Base-by-base conservation (phyloP, 2,797 vertebrate genomes). In the Hapalemur alaotrensis region DNA sequence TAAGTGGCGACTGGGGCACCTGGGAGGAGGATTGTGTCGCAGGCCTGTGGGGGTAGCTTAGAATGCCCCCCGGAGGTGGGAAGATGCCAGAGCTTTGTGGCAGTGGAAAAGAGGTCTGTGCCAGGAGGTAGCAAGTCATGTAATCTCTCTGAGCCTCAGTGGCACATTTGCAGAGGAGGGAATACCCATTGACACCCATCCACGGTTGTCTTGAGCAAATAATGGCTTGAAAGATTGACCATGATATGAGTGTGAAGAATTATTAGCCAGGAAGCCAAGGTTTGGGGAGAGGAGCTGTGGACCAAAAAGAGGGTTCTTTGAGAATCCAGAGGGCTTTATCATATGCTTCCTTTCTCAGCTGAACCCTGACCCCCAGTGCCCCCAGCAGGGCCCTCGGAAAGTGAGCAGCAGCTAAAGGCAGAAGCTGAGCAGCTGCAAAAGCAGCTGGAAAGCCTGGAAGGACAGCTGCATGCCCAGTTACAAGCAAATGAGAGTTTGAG, bases 401-500 rank as follows among this genome's bases (percentile, higher is more conserved):
- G 75, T 0, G 99, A 99, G 93, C 89, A 98, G 91, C 98, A 97
- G 23, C 98, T 99, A 78, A 99, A 99, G 94, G 99, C 98, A 22
- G 98, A 99, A 46, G 95, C 99, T 2, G 96, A 97, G 81, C 95
- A 38, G 81, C 96, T 99, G 67, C 99, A 99, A 95, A 98, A 99
- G 85, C 99, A 99, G 96, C 99, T 99, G 92, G 99, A 99, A 0
- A 96, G 96, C 4, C 97, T 99, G 22, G 89, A 92, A 0, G 97
- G 96, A 76, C 99, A 99, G 97, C 99, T 98, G 94, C 99, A 99
- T 92, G 99, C 98, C 54, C 99, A 99, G 98, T 98, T 99, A n/a
- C 98, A 99, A 20, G 99, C 99, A 98, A 99, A 99, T 0, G 98
- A 99, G 98, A 99, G 99, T 98, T 98, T 99, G 98, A 99, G 99